Conservation (phyloP, 2,797 vertebrate genomes). For the Esox masquinongy region DNA sequence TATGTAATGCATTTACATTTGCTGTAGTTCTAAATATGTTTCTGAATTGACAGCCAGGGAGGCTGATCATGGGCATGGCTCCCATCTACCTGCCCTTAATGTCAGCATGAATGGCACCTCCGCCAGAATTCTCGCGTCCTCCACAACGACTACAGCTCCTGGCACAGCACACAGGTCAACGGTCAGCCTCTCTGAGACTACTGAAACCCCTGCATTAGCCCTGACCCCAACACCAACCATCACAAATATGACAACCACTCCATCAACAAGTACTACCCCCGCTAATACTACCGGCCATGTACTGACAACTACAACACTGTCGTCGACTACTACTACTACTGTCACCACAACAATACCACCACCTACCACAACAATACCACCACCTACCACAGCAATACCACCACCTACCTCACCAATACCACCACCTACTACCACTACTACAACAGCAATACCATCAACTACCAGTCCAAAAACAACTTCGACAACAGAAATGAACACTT, state of each 20-base stretch:
- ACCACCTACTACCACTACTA: not conserved
- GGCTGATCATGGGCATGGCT: too few relatives aligned
- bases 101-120: not conserved
- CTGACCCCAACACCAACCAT: not conserved
- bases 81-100: not conserved
- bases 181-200: not conserved
- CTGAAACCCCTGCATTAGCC: not conserved
- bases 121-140: not conserved
- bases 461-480: not conserved
- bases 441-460: constrained; percentile 1
- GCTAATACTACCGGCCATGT: too few relatives aligned
- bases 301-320: constrained; percentile 1
- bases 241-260: not conserved
- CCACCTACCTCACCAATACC: too few relatives aligned
- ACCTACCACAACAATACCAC: not conserved
- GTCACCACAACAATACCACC: not conserved
- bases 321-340: not conserved
- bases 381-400: not conserved
- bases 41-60: not conserved
- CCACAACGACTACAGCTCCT: not conserved
- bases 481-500: not conserved
- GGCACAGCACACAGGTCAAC: not conserved
- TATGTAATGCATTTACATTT: not conserved
- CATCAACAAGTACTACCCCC: too few relatives aligned
- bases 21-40: not conserved